Percentiles rank a stretch among this genome's conserved stretches.
Conservation (phyloP, 2,888 invertebrate species). For the Meiosimyza platycephala region DNA sequence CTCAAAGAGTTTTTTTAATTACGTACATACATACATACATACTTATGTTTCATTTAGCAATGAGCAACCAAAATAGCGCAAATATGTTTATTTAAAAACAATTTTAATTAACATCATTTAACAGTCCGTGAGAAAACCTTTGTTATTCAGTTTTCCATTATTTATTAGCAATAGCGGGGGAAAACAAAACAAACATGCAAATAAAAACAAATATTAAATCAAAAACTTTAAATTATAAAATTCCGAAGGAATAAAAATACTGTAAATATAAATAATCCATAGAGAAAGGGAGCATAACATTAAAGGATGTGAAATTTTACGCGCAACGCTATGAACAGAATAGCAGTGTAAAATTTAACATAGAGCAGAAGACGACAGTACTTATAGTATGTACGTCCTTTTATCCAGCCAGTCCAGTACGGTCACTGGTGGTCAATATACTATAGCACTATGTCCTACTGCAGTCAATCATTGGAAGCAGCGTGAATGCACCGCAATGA, state of each 20-base stretch:
- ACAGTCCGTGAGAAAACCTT: too few species aligned
- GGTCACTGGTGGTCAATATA: neutral
- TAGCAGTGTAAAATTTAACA: too few species aligned
- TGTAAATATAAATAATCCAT: constrained; percentile 13
- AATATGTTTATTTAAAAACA: too few species aligned
- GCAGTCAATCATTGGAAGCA: constrained; percentile 29
- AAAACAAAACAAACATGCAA: constrained; percentile 8
- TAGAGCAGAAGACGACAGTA: neutral
- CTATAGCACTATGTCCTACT: neutral
- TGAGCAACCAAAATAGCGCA: too few species aligned
- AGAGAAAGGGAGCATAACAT: neutral
- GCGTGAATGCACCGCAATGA: constrained; percentile 16
- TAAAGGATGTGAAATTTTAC: constrained; percentile 6
- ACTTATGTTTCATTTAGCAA: too few species aligned
- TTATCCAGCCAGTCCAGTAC: constrained; percentile 2
- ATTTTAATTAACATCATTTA: too few species aligned
- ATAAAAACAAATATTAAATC: constrained; percentile 33
- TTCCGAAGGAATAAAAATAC: constrained; percentile 11
- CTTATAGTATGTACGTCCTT: neutral
- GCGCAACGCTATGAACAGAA: too few species aligned
- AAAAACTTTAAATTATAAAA: constrained; percentile 26
- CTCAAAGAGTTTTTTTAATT: too few species aligned
- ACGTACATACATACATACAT: too few species aligned
- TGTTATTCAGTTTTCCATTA: too few species aligned
- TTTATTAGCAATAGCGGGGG: too few species aligned